These are phyloP conservation scores for Lumbricus terrestris DNA, from an alignment of 2,888 invertebrate species.

Conservation along the genomic window DNA sequence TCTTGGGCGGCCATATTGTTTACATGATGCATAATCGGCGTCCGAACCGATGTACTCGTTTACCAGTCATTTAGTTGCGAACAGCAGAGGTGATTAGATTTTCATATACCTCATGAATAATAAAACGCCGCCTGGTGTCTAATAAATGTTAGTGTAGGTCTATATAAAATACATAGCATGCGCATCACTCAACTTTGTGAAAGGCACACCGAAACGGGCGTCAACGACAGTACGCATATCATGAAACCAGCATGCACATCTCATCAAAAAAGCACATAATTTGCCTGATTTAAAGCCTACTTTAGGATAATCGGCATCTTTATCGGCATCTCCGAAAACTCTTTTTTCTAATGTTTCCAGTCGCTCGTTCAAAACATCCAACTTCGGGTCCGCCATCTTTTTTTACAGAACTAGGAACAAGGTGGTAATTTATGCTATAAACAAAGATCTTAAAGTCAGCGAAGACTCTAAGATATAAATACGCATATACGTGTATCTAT, in stretches of 20 bases:
- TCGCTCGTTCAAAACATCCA: conserved; percentile 44
- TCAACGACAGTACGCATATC: neutral
- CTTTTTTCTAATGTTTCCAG: conserved; percentile 46
- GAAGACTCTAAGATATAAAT: too few species aligned
- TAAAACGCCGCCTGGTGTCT: neutral
- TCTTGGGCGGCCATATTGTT: too few species aligned
- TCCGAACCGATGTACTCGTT: too few species aligned
- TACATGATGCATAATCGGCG: too few species aligned
- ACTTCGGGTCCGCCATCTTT: conserved; percentile 32
- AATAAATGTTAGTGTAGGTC: neutral
- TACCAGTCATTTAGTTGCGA: too few species aligned
- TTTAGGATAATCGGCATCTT: conserved; percentile 52
- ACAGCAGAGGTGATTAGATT: too few species aligned
- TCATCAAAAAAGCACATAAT: neutral
- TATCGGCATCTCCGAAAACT: conserved; percentile 51
- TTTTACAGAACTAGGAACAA: conserved; percentile 19
- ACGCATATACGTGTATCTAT: too few species aligned
- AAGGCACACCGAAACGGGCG: neutral
- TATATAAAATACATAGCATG: neutral
- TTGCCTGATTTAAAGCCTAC: conserved; percentile 38
- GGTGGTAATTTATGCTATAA: neutral
- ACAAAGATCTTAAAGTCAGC: too few species aligned
- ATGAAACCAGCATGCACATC: neutral
- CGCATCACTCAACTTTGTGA: neutral
- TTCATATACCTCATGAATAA: neutral